Evolutionary conservation across 2,113 vertebrate species (phyloP), one percentile per base, ranked within the genome.

Genomic region (Lamprologus lemairii): DNA sequence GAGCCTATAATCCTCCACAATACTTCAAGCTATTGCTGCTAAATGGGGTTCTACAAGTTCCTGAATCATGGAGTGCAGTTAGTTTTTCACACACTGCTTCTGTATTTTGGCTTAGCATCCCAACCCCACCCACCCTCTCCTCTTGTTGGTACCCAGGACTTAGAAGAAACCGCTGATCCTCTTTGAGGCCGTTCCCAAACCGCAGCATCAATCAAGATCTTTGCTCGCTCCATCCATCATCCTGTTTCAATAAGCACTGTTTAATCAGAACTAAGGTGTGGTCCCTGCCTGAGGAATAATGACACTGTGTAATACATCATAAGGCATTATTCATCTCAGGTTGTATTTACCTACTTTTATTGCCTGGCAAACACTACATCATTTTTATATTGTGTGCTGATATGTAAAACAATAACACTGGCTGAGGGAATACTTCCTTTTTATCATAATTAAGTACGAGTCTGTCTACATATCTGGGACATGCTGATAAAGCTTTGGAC

Each of bases 281-380:
- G 40, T 26, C 21, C 40, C 40, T 0, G 68, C 37, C 13, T 45
- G 7, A 26, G 37, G 40, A 5, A 73, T 45, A 3, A 17, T 0
- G 1, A 45, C 68, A 45, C 21, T 0, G 37, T 26, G 21, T 10
- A 26, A 45, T 45, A 73, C 1, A 45, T 17, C 14, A 10, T 42
- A 16, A 26, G 40, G 0, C 7, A 17, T 10, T 75, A 47, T 5
- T 75, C 42, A 75, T 19, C 23, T 49, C 42, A 75, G 23, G 42
- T 75, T 26, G 42, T 31, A 75, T 19, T 75, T 31, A 19, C 6
- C 71, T 75, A 19, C 42, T 28, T 75, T 28, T 0, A 75, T 28
- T 45, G 23, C 23, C 68, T 75, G 3, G 14, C 16, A 75, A 47
- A 42, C 21, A 47, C 4, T 5, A 47, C 14, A 47, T 47, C 9